phyloP scores from a whole-genome alignment of 2,888 invertebrate genomes.

The Callyntrura guangdongensis region DNA sequence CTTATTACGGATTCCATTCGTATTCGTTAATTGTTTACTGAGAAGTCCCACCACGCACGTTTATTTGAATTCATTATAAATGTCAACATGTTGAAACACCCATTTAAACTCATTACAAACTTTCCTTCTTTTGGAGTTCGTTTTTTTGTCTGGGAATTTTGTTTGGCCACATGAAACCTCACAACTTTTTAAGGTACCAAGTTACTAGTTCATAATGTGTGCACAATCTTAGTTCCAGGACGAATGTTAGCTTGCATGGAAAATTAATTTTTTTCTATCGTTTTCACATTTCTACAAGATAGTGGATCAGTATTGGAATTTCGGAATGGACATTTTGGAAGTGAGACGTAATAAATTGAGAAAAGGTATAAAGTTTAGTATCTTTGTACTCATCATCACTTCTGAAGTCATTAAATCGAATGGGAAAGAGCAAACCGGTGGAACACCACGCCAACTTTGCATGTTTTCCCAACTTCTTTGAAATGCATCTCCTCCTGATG shows the following conservation, averaged over 20 bases:
- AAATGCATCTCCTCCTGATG: not conserved
- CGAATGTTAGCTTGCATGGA: not conserved
- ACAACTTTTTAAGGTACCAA: no score
- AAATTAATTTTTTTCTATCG: not conserved
- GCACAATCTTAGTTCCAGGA: not conserved
- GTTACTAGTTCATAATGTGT: not conserved
- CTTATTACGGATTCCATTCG: not conserved
- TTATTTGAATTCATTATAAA: slow-evolving; percentile 18
- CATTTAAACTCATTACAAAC: not conserved
- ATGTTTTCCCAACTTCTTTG: not conserved
- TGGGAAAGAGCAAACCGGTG: not conserved
- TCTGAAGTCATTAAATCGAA: slow-evolving; percentile 14
- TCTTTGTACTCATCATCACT: slow-evolving; percentile 37
- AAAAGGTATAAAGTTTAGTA: slow-evolving; percentile 44
- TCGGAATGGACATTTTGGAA: not conserved
- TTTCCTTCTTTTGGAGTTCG: not conserved
- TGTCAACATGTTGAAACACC: slow-evolving; percentile 16
- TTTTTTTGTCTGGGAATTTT: not conserved
- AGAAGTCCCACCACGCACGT: slow-evolving; percentile 39
- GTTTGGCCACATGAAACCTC: no score
- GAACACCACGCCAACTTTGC: not conserved
- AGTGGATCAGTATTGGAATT: slow-evolving; percentile 7
- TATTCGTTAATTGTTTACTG: slow-evolving; percentile 67
- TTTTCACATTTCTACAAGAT: not conserved
- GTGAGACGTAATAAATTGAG: not conserved